Percentiles rank a stretch among this genome's conserved stretches.
phyloP scores from a whole-genome alignment of 92 coral and sea anemone species.

The Hydrozoanthus gracilis region DNA sequence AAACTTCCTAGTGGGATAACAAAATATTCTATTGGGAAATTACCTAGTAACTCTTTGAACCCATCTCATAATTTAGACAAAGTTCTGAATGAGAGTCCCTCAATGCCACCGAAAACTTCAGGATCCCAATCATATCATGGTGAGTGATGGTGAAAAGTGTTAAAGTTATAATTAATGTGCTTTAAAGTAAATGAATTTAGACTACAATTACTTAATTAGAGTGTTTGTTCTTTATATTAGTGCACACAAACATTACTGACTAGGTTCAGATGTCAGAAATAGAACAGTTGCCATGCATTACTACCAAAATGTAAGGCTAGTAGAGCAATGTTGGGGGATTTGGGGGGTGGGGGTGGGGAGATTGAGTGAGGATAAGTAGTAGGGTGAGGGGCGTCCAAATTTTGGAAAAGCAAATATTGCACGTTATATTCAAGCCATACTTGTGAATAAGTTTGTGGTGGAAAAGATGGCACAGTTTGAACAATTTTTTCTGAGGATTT shows the following conservation, averaged over 20 bases:
- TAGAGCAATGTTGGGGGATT: too few species aligned
- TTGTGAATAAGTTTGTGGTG: too few species aligned
- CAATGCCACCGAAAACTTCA: constrained; percentile 20
- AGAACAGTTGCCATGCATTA: too few species aligned
- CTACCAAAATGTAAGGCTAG: too few species aligned
- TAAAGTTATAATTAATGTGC: background rate
- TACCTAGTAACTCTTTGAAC: constrained; percentile 42
- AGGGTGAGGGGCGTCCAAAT: too few species aligned
- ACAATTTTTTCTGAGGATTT: too few species aligned
- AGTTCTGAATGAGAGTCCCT: constrained; percentile 33
- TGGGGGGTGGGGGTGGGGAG: too few species aligned
- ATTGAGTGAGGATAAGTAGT: too few species aligned
- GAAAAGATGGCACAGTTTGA: too few species aligned
- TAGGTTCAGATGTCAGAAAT: background rate
- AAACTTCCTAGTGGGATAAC: constrained; percentile 56
- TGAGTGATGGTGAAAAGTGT: background rate
- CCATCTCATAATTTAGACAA: constrained; percentile 35
- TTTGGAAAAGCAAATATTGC: too few species aligned
- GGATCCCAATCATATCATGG: constrained; percentile 31
- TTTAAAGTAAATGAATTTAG: background rate
- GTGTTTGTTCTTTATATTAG: background rate
- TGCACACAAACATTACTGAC: background rate
- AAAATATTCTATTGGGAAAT: constrained; percentile 57
- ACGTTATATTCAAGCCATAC: too few species aligned
- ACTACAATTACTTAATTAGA: background rate